Evolutionary conservation across 2,113 vertebrate genomes (phyloP).

Genomic region (Phylloscopus trochilus): DNA sequence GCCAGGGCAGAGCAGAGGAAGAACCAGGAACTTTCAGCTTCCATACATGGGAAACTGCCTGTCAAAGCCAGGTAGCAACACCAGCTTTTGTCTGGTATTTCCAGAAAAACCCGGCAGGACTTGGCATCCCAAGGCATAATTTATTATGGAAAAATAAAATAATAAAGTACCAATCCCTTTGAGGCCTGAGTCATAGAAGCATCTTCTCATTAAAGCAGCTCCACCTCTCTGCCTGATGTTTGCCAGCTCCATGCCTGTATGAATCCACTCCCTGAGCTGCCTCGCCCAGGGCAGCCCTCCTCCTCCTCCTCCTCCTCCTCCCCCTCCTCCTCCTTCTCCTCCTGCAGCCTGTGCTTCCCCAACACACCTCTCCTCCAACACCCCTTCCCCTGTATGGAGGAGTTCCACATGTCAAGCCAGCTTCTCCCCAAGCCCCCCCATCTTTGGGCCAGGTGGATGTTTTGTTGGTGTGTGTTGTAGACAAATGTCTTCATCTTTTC

Average conservation of each 20-base stretch:
- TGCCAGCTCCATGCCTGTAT: conserved; percentile 37
- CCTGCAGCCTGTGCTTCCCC: neutral
- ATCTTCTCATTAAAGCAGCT: conserved; percentile 74
- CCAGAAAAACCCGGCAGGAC: conserved; percentile 66
- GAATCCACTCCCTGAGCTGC: conserved; percentile 30
- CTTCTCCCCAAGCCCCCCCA: neutral
- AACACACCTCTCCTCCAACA: neutral
- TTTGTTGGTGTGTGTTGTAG: neutral
- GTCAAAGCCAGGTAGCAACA: conserved; percentile 56
- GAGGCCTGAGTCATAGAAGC: conserved; percentile 73
- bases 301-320: neutral
- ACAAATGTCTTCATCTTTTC: neutral
- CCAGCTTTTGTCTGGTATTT: conserved; percentile 68
- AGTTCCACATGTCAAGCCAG: neutral
- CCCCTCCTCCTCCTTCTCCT: neutral
- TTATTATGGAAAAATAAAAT: conserved; percentile 80
- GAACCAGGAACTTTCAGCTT: conserved; percentile 20
- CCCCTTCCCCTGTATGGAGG: neutral
- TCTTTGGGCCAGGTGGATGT: neutral
- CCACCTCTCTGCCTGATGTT: conserved; percentile 60
- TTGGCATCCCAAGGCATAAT: conserved; percentile 70
- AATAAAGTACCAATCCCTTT: conserved; percentile 74
- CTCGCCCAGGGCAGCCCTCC: conserved; percentile 1
- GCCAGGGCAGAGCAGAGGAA: neutral
- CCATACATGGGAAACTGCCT: conserved; percentile 50